phyloP scores from a whole-genome alignment of 2,113 vertebrate genomes.

The Thermophis baileyi region DNA sequence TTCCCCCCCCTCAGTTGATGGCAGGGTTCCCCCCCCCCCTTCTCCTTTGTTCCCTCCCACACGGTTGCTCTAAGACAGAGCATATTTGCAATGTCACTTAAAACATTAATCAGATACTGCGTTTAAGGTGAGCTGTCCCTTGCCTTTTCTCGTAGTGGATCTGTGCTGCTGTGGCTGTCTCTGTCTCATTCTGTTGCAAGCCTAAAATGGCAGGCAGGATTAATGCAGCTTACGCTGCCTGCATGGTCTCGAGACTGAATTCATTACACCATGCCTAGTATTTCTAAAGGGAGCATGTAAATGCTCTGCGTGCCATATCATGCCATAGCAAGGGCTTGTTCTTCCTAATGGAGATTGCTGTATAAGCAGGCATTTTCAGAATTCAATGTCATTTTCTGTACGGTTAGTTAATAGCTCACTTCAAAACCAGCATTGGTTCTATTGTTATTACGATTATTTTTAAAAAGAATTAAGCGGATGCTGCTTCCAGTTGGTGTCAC shows the following conservation, averaged over 20 bases:
- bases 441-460: not conserved
- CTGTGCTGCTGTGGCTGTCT: slow-evolving; percentile 73
- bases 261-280: slow-evolving; percentile 77
- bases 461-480: slow-evolving; percentile 65
- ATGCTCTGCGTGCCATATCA: slow-evolving; percentile 74
- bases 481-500: slow-evolving; percentile 75
- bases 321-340: slow-evolving; percentile 69
- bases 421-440: slow-evolving; percentile 67
- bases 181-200: slow-evolving; percentile 64
- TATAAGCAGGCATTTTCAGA: slow-evolving; percentile 69
- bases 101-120: slow-evolving; percentile 89
- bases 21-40: slow-evolving; percentile 55
- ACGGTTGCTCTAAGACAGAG: slow-evolving; percentile 82
- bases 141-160: slow-evolving; percentile 70
- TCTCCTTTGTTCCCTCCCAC: slow-evolving; percentile 77
- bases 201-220: slow-evolving; percentile 83
- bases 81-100: slow-evolving; percentile 86
- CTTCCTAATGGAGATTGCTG: slow-evolving; percentile 69
- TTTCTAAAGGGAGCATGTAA: slow-evolving; percentile 80
- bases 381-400: slow-evolving; percentile 68
- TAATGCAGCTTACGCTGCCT: slow-evolving; percentile 76
- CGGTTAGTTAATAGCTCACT: slow-evolving; percentile 67
- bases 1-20: slow-evolving; percentile 80
- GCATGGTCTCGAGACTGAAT: slow-evolving; percentile 76
- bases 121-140: slow-evolving; percentile 79